These are phyloP conservation scores for Gymnobelideus leadbeateri DNA, from an alignment of 2,113 vertebrate genomes.

Conservation along the genomic window DNA sequence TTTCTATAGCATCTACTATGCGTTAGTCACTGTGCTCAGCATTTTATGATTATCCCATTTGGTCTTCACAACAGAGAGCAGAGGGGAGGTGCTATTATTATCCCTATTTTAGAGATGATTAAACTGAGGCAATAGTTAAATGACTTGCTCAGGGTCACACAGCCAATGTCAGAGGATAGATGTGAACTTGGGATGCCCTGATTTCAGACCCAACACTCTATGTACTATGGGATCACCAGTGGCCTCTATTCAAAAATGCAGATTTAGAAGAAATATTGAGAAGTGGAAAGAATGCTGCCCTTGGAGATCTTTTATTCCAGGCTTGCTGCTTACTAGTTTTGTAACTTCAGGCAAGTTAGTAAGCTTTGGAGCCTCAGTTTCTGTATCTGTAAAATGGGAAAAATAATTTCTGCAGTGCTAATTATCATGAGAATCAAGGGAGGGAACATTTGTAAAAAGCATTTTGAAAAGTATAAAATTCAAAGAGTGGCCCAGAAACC, in stretches of 20 bases:
- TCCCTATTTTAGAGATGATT: background rate
- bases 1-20: background rate
- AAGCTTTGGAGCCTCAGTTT: background rate
- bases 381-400: background rate
- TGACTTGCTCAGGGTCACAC: background rate
- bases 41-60: background rate
- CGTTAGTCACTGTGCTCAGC: background rate
- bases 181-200: background rate
- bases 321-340: background rate
- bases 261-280: background rate
- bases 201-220: background rate
- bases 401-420: background rate
- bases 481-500: no score
- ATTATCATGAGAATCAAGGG: background rate
- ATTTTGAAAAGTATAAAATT: background rate
- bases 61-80: background rate
- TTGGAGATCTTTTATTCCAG: background rate
- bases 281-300: background rate
- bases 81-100: background rate
- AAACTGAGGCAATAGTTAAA: background rate
- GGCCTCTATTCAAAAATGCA: background rate
- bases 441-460: background rate
- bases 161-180: background rate
- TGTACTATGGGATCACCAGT: background rate
- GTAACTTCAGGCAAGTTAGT: background rate